These are phyloP conservation scores for Cirrhinus mrigala DNA, from an alignment of 2,797 vertebrate genomes.

Conservation along the genomic window DNA sequence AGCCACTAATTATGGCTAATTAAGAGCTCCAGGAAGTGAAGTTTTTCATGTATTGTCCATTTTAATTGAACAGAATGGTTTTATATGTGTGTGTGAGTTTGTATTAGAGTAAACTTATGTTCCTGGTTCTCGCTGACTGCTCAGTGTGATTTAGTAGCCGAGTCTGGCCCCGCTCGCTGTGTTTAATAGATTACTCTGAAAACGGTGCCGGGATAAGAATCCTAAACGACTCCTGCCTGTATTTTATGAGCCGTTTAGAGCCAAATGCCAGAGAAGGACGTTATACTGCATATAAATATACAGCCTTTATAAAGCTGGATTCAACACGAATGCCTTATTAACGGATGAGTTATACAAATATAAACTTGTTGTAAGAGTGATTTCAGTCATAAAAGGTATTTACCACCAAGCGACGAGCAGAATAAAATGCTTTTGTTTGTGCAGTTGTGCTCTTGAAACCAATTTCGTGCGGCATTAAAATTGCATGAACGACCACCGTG, in stretches of 20 bases:
- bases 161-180: not conserved
- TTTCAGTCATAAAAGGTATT: constrained; percentile 11
- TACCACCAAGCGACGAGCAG: not conserved
- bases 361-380: not conserved
- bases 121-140: not conserved
- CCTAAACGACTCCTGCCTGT: constrained; percentile 3
- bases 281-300: constrained; percentile 19
- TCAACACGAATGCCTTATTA: not conserved
- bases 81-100: not conserved
- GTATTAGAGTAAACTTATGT: constrained; percentile 20
- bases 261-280: constrained; percentile 15
- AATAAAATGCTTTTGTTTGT: not conserved
- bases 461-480: constrained; percentile 19
- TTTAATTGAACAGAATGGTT: constrained; percentile 20
- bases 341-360: constrained; percentile 17
- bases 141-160: constrained; percentile 33
- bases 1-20: constrained; percentile 14
- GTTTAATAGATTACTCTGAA: constrained; percentile 40
- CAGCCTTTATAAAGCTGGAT: not conserved
- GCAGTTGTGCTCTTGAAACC: constrained; percentile 14
- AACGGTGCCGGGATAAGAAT: constrained; percentile 31
- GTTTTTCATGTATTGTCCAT: not conserved
- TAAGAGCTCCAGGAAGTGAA: not conserved
- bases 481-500: not conserved
- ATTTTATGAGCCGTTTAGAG: constrained; percentile 37